A percentile compares a stretch with the other conserved stretches of the same genome.
Conservation (phyloP, 2,113 vertebrate species). For the Rousettus leschenaultii region DNA sequence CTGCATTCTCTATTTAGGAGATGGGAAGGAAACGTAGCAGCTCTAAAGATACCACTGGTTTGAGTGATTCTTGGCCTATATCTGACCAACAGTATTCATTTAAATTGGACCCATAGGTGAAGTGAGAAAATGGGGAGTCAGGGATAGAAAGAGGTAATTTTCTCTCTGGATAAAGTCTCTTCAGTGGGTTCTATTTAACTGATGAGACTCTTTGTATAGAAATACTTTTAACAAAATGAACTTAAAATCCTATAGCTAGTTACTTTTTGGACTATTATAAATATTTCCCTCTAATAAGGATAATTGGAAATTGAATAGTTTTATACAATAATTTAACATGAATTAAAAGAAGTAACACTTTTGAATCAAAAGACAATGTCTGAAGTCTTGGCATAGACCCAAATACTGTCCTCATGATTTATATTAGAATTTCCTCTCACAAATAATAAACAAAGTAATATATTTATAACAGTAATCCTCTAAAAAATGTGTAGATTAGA, state of each 20-base stretch:
- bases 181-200: background rate
- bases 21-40: background rate
- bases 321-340: slow-evolving; percentile 9
- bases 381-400: slow-evolving; percentile 7
- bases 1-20: background rate
- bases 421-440: background rate
- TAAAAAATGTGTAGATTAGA: background rate
- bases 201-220: background rate
- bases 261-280: slow-evolving; percentile 14
- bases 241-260: background rate
- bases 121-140: background rate
- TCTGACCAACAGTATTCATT: background rate
- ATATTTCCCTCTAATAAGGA: slow-evolving; percentile 14
- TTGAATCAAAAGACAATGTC: background rate
- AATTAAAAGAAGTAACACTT: slow-evolving; percentile 16
- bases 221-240: slow-evolving; percentile 12
- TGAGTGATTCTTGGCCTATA: background rate
- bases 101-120: background rate
- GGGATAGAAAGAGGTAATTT: background rate
- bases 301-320: slow-evolving; percentile 49
- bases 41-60: background rate
- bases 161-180: slow-evolving; percentile 22
- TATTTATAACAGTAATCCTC: background rate
- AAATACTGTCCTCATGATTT: background rate
- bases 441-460: background rate